Percentiles rank a stretch among this genome's conserved stretches.
These are phyloP conservation scores for Epinephelus fuscoguttatus DNA, from an alignment of 2,113 vertebrate species.

Conservation along the genomic window DNA sequence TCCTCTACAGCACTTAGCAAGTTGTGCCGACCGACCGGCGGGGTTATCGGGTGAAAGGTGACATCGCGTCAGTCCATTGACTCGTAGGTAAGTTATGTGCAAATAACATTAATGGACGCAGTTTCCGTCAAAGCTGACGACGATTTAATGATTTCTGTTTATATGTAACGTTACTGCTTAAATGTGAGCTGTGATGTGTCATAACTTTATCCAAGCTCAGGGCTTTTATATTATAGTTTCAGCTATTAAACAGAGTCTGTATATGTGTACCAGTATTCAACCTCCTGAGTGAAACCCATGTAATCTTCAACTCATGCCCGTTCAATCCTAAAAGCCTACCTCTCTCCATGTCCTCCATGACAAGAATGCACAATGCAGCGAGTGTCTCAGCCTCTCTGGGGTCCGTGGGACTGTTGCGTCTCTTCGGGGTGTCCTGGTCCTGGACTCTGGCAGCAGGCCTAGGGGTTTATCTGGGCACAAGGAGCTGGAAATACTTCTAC, in stretches of 20 bases:
- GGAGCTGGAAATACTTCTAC: slow-evolving; percentile 92
- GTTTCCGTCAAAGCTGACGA: not conserved
- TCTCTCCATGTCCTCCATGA: slow-evolving; percentile 48
- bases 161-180: not conserved
- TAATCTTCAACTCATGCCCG: slow-evolving; percentile 10
- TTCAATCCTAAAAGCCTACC: slow-evolving; percentile 23
- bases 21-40: not conserved
- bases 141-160: not conserved
- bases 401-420: slow-evolving; percentile 84
- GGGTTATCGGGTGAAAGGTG: slow-evolving; percentile 75
- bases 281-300: not conserved
- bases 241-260: not conserved
- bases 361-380: slow-evolving; percentile 85
- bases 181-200: not conserved
- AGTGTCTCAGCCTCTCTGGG: slow-evolving; percentile 84
- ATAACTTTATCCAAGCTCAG: not conserved
- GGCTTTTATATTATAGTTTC: not conserved
- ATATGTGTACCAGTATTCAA: slow-evolving; percentile 13
- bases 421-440: slow-evolving; percentile 90
- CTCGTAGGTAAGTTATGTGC: slow-evolving; percentile 72
- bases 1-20: not conserved
- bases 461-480: slow-evolving; percentile 88
- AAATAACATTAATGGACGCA: not conserved
- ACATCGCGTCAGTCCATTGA: slow-evolving; percentile 37
- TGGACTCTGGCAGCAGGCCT: slow-evolving; percentile 90